Percentiles rank a stretch among this genome's conserved stretches.
These are phyloP conservation scores for Dynastes grantii DNA, from an alignment of 2,888 invertebrate species.

Conservation along the genomic window DNA sequence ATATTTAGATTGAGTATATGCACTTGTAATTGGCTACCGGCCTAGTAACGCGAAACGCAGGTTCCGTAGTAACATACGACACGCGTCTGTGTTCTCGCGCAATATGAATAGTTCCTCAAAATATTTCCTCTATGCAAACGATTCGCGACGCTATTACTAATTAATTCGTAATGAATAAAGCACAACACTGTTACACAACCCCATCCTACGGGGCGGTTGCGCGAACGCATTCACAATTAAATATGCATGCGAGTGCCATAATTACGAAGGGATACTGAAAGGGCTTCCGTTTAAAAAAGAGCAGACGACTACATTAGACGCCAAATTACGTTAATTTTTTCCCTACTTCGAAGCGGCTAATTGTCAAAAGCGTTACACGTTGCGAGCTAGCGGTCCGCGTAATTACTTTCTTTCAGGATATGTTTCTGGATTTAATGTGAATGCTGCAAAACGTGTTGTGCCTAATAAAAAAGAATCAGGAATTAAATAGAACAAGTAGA, in stretches of 20 bases:
- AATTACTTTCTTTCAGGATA: constrained; percentile 38
- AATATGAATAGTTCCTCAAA: neutral
- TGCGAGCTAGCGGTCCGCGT: constrained; percentile 35
- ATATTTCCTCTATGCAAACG: neutral
- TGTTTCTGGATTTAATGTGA: constrained; percentile 35
- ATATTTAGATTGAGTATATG: no score
- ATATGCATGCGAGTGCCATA: constrained; percentile 30
- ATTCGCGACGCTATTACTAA: neutral
- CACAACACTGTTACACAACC: neutral
- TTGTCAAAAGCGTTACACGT: constrained; percentile 35
- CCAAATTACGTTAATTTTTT: constrained; percentile 45
- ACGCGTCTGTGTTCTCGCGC: neutral
- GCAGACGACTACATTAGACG: constrained; percentile 39
- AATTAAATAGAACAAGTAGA: constrained; percentile 19
- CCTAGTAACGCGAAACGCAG: no score
- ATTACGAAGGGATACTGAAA: constrained; percentile 31
- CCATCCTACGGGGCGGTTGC: neutral
- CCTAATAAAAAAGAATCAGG: constrained; percentile 21
- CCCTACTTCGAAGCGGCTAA: constrained; percentile 37
- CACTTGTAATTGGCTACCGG: no score
- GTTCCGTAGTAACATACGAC: neutral
- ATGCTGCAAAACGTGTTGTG: constrained; percentile 38
- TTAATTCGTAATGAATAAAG: constrained; percentile 32
- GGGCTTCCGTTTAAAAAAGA: constrained; percentile 13
- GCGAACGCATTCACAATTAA: constrained; percentile 6